Evolutionary conservation across 1,140 invertebrate species (phyloP).

Genomic region (Drosophila lacteicornis): DNA sequence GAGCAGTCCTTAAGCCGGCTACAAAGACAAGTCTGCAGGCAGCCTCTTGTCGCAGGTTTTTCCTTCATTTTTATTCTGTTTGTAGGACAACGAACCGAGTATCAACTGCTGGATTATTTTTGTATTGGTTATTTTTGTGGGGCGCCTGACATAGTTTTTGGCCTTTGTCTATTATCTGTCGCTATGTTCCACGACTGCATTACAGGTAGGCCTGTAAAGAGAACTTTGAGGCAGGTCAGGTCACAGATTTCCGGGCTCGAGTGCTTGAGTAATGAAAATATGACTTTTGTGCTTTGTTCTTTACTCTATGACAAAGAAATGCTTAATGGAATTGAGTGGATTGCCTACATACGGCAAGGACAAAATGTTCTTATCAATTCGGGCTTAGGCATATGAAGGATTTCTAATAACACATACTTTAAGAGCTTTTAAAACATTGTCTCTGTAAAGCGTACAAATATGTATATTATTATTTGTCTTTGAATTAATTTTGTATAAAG

Average conservation of each 20-base stretch:
- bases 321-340: constrained; percentile 22
- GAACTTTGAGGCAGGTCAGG: constrained; percentile 33
- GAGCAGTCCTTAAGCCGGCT: constrained; percentile 60
- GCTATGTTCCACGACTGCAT: constrained; percentile 30
- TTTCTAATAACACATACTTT: neutral
- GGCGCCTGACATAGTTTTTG: constrained; percentile 64
- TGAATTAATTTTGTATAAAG: too few relatives aligned
- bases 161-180: constrained; percentile 43
- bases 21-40: constrained; percentile 46
- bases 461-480: too few relatives aligned
- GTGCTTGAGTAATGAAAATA: constrained; percentile 49
- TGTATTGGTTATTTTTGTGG: constrained; percentile 52
- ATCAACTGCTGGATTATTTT: constrained; percentile 70
- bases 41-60: constrained; percentile 20
- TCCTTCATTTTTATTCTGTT: constrained; percentile 29
- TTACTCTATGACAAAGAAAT: neutral
- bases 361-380: neutral
- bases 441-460: too few relatives aligned
- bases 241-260: constrained; percentile 20
- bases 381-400: too few relatives aligned
- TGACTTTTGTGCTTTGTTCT: constrained; percentile 5
- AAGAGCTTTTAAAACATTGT: too few relatives aligned
- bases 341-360: neutral
- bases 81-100: constrained; percentile 71
- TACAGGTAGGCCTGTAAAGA: constrained; percentile 26